Base-by-base conservation (phyloP, 1,140 invertebrate genomes). In the Heliconius himera region DNA sequence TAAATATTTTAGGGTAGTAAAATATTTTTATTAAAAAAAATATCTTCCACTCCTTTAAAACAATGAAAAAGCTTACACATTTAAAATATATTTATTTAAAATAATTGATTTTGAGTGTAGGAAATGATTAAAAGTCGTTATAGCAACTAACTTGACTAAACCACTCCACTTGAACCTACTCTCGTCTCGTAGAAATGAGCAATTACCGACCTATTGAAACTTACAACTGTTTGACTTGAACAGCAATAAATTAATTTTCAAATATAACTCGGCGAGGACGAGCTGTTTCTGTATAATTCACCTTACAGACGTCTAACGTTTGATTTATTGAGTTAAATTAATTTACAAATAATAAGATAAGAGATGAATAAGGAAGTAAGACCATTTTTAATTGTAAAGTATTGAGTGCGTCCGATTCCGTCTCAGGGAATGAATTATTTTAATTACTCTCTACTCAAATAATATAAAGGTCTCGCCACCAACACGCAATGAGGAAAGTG, bases 191-290 rank as follows among this genome's bases (percentile, higher is more conserved):
- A 26, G 60, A 66, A 66, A 66, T 66, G 60, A 66, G 60, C 60
- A 66, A 66, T 66, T 29, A 66, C 60, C 60, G 11, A 66, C 26
- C 60, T 66, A 13, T 66, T 66, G 60, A 29, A 66, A 66, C 60
- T 29, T 13, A 66, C 3, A 29, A 29, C 60, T 22, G 60, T 66
- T 29, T 29, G 22, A 66, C 22, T 66, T 66, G 3, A 29, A 66
- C 20, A 66, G 11, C 60, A 66, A 66, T 66, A 66, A 66, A 66
- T 66, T 66, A 66, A 66, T 66, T 66, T 66, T 66, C 22, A 66
- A 66, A 26, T 26, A 29, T 3, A 66, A 29, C 22, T 56, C n/a
- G 0, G n/a, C n/a, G 9, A n/a, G n/a, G 54, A 56, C n/a, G 2
- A 66, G 60, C 54, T 9, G 5, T 26, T 66, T 29, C 22, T 66